These are phyloP conservation scores for Apodemia hepburni DNA, from an alignment of 2,888 invertebrate species.

Conservation along the genomic window DNA sequence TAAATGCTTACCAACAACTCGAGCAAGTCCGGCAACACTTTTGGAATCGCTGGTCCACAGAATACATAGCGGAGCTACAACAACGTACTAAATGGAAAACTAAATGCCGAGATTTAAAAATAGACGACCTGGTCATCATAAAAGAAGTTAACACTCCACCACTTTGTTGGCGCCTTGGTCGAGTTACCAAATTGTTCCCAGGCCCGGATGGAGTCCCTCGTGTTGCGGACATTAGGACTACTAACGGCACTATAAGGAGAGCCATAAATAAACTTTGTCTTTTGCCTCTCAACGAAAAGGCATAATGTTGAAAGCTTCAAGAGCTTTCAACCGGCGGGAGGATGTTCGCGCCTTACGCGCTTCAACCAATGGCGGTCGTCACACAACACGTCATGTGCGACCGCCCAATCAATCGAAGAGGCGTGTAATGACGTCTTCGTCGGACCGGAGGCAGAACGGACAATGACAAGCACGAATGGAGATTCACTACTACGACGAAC, in stretches of 20 bases:
- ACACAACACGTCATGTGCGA: too few species aligned
- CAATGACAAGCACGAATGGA: too few species aligned
- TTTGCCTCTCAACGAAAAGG: too few species aligned
- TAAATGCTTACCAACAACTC: slow-evolving; percentile 4
- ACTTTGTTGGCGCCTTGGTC: slow-evolving; percentile 23
- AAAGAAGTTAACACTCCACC: slow-evolving; percentile 16
- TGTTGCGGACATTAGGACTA: neutral
- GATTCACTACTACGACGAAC: too few species aligned
- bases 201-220: slow-evolving; percentile 16
- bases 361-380: too few species aligned
- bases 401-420: too few species aligned
- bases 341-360: neutral
- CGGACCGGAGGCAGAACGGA: too few species aligned
- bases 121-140: slow-evolving; percentile 2
- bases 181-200: slow-evolving; percentile 21
- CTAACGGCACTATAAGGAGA: neutral
- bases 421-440: too few species aligned
- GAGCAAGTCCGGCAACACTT: slow-evolving; percentile 22
- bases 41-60: slow-evolving; percentile 27
- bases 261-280: neutral
- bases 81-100: slow-evolving; percentile 22
- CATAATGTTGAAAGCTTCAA: neutral
- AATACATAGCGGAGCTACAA: slow-evolving; percentile 28
- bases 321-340: slow-evolving; percentile 1
- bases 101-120: neutral